phyloP scores from a whole-genome alignment of 2,113 vertebrate species.

The Chaetura pelagica region DNA sequence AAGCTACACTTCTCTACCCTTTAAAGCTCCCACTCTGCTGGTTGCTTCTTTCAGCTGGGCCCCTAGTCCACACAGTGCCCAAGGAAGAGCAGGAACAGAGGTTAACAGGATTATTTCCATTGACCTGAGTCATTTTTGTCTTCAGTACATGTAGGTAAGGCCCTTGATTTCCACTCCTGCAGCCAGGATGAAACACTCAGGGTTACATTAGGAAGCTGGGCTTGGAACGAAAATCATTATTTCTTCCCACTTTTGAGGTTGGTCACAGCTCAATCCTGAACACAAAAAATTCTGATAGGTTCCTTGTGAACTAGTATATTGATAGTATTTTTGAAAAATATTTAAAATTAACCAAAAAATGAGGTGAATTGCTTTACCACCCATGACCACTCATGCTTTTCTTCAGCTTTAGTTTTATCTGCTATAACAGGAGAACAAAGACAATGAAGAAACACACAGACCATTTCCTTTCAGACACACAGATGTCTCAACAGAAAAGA shows the following conservation, averaged over 20 bases:
- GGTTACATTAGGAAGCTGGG: not conserved
- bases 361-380: not conserved
- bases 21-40: not conserved
- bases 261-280: not conserved
- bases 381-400: rapidly evolving
- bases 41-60: not conserved
- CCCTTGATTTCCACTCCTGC: not conserved
- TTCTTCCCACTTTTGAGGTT: not conserved
- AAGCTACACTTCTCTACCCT: not conserved
- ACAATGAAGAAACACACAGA: not conserved
- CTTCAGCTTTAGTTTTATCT: not conserved
- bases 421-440: not conserved
- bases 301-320: not conserved
- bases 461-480: not conserved
- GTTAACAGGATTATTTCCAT: not conserved
- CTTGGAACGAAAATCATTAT: not conserved
- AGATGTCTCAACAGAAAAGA: not conserved
- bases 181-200: not conserved
- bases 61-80: not conserved
- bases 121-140: not conserved
- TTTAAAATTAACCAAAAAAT: not conserved
- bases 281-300: not conserved
- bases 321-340: not conserved
- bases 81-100: not conserved
- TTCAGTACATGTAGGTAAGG: not conserved